Evolutionary conservation across 92 coral and sea anemone genomes (phyloP).

Genomic region (Porites divaricata): DNA sequence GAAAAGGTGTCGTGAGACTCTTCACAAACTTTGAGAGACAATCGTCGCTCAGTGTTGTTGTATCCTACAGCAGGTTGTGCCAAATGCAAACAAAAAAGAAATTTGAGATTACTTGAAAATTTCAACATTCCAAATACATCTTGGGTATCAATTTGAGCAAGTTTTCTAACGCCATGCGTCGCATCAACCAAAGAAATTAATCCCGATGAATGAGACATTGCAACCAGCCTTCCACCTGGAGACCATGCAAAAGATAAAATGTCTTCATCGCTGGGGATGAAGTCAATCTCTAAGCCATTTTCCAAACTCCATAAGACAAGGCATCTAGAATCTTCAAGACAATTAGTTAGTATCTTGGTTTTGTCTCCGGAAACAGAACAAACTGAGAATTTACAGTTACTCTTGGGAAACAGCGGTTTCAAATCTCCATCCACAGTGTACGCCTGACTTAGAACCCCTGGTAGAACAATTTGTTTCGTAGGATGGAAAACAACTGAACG

Average conservation of each 20-base stretch:
- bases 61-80: background rate
- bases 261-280: background rate
- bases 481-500: constrained; percentile 40
- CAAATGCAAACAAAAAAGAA: background rate
- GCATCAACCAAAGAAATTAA: constrained; percentile 9
- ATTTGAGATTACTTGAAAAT: background rate
- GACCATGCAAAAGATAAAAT: constrained; percentile 38
- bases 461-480: constrained; percentile 7
- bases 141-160: background rate
- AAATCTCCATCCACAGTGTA: constrained; percentile 16
- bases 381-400: constrained; percentile 5
- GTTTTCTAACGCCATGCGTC: background rate
- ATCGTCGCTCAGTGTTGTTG: background rate
- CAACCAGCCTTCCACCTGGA: constrained; percentile 4
- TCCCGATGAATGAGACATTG: constrained; percentile 18
- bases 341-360: constrained; percentile 17
- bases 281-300: constrained; percentile 13
- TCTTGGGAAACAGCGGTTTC: constrained; percentile 17
- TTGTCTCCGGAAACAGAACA: constrained; percentile 38
- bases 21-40: background rate
- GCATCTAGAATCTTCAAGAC: background rate
- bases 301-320: constrained; percentile 28
- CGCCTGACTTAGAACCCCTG: constrained; percentile 38
- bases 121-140: constrained; percentile 3
- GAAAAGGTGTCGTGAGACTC: background rate